Percentiles rank a stretch among this genome's conserved stretches.
Evolutionary conservation across 37 sponge, comb jelly and placozoan genomes (phyloP).

Genomic region (Cliona cf. orientalis): DNA sequence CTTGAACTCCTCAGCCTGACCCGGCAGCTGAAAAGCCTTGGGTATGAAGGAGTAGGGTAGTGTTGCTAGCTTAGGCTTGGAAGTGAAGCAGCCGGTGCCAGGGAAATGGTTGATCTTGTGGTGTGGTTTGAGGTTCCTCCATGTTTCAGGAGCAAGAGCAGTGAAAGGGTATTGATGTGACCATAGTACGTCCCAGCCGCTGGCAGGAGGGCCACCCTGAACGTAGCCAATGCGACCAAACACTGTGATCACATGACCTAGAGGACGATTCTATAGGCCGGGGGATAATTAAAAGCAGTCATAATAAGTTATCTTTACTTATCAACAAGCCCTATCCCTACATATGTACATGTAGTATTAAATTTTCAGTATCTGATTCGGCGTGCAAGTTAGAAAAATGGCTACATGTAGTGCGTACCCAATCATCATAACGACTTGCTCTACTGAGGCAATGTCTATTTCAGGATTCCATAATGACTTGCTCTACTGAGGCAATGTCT

Average conservation of each 20-base stretch:
- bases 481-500: too few relatives aligned
- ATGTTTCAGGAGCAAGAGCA: constrained; percentile 1
- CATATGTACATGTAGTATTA: too few relatives aligned
- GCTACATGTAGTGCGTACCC: too few relatives aligned
- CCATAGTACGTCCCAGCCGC: constrained; percentile 72
- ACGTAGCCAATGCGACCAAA: constrained; percentile 65
- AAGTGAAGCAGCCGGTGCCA: constrained; percentile 62
- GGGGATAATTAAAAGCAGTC: too few relatives aligned
- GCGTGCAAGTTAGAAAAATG: too few relatives aligned
- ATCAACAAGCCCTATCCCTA: too few relatives aligned
- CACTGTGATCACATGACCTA: constrained; percentile 67
- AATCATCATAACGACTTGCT: too few relatives aligned
- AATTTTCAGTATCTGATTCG: too few relatives aligned
- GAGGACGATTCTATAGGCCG: constrained; percentile 22
- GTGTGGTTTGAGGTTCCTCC: constrained; percentile 45
- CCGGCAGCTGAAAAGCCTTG: constrained; percentile 50
- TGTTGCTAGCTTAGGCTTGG: constrained; percentile 54
- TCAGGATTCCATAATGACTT: too few relatives aligned
- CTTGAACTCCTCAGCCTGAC: constrained; percentile 32
- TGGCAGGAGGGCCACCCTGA: not conserved
- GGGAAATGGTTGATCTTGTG: constrained; percentile 72
- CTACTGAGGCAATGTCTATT: too few relatives aligned
- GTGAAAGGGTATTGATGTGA: constrained; percentile 71
- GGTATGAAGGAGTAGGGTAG: constrained; percentile 44
- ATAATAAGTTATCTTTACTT: too few relatives aligned